phyloP scores from a whole-genome alignment of 2,888 invertebrate genomes.

The Papilio elwesi region DNA sequence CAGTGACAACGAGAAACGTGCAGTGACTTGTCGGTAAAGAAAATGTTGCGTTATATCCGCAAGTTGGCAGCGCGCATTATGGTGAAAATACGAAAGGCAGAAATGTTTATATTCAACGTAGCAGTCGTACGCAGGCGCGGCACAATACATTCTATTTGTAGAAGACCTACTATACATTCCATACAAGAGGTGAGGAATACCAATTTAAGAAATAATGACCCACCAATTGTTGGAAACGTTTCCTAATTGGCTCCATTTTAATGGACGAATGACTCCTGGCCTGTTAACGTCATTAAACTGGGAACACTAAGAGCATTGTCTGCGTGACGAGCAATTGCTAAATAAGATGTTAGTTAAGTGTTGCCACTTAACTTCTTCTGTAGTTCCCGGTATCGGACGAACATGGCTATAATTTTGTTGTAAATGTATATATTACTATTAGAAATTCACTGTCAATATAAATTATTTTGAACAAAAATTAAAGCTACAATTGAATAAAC shows the following conservation, averaged over 20 bases:
- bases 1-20: not conserved
- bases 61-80: constrained; percentile 59
- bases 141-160: constrained; percentile 67
- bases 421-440: not conserved
- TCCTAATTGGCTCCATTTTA: constrained; percentile 28
- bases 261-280: constrained; percentile 20
- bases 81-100: constrained; percentile 62
- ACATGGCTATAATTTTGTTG: not conserved
- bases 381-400: constrained; percentile 6
- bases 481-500: not conserved
- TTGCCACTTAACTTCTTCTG: constrained; percentile 3
- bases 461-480: not conserved
- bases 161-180: constrained; percentile 70
- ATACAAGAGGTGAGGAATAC: constrained; percentile 68
- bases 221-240: constrained; percentile 20
- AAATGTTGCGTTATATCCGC: constrained; percentile 67
- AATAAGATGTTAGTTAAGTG: constrained; percentile 26
- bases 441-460: not conserved
- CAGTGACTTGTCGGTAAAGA: constrained; percentile 27
- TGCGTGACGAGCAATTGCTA: constrained; percentile 21
- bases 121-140: constrained; percentile 59
- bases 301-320: constrained; percentile 29
- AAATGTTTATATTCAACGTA: constrained; percentile 64
- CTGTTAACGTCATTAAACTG: constrained; percentile 26
- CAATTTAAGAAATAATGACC: constrained; percentile 4